Evolutionary conservation across 2,113 vertebrate species (phyloP), one percentile per base, ranked within the genome.

Genomic region (Trinectes maculatus): DNA sequence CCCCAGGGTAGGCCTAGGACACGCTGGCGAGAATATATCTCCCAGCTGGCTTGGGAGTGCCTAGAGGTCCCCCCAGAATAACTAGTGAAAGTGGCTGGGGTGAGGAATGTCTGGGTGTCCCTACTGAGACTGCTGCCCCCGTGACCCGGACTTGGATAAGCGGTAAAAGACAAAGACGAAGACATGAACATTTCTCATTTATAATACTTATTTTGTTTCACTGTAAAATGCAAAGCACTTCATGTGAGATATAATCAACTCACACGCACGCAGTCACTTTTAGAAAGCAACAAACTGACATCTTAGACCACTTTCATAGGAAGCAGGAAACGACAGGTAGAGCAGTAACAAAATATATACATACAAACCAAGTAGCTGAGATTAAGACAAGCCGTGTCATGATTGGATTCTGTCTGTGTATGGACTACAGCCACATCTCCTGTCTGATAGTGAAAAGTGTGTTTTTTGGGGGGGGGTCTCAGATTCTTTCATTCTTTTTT

Each of bases 401-500:
- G n/a, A n/a, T n/a, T n/a, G n/a, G n/a, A n/a, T n/a, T n/a, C n/a
- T n/a, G n/a, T n/a, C n/a, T n/a, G n/a, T n/a, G n/a, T n/a, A n/a
- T n/a, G n/a, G n/a, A n/a, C n/a, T n/a, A 40, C 3, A 40, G 16
- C 37, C 6, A 34, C 10, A 34, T 34, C 6, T 34, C 6, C 15
- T 36, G 29, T 51, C 4, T 66, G 9, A 28, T 29, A 34, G 5
- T 34, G 4, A 12, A 6, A 58, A 16, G 42, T 46, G 18, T 24
- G 22, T 49, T 51, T 43, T 62, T 15, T 16, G 11, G 8, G 19
- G 6, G n/a, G n/a, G n/a, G n/a, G n/a, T 74, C 15, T 71, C 25
- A 26, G n/a, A 34, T 57, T 78, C 44, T 51, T 67, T 16, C 47
- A 36, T 40, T 70, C 34, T 52, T 31, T 57, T 73, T 19, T 69